phyloP scores from a whole-genome alignment of 2,113 vertebrate species.

The Pithys albifrons region DNA sequence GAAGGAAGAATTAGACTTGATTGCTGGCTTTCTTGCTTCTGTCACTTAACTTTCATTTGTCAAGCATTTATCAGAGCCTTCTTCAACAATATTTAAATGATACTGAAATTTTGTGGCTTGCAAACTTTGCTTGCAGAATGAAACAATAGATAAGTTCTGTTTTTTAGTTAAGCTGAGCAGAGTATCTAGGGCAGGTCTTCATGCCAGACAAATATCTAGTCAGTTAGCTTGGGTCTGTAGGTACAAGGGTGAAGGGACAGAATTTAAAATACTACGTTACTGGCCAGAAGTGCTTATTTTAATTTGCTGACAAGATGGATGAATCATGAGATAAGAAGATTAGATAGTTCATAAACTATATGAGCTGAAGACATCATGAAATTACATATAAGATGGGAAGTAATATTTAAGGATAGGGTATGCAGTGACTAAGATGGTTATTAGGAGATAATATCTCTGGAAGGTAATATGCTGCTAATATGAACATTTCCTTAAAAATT shows the following conservation, averaged over 20 bases:
- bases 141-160: neutral
- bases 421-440: neutral
- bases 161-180: neutral
- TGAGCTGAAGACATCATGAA: neutral
- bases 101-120: neutral
- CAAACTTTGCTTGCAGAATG: neutral
- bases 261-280: neutral
- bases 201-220: neutral
- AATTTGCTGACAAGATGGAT: neutral
- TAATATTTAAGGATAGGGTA: neutral
- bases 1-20: slow-evolving; percentile 65
- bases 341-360: neutral
- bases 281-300: neutral
- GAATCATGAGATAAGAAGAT: neutral
- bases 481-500: neutral
- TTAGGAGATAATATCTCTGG: neutral
- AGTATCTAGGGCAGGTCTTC: neutral
- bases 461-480: neutral
- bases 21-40: slow-evolving; percentile 46
- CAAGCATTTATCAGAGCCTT: neutral
- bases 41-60: slow-evolving; percentile 25
- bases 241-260: neutral
- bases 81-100: neutral
- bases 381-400: neutral
- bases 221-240: neutral